phyloP scores from a whole-genome alignment of 2,113 vertebrate genomes.

The Aptenodytes patagonicus region DNA sequence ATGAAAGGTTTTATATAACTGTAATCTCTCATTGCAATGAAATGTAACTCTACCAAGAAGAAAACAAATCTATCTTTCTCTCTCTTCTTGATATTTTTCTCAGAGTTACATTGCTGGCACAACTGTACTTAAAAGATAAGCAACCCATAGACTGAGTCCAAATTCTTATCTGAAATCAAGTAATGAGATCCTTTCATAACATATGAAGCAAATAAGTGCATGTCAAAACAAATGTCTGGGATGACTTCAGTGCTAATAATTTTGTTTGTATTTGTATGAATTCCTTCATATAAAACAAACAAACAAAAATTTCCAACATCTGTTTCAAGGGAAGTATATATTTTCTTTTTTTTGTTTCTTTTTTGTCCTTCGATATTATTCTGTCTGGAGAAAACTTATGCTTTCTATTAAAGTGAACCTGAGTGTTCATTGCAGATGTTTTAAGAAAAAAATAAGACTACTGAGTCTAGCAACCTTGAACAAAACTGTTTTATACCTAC shows the following conservation, averaged over 20 bases:
- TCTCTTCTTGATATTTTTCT: not conserved
- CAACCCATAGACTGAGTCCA: not conserved
- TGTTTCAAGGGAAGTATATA: not conserved
- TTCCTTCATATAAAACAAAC: not conserved
- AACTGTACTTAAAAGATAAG: not conserved
- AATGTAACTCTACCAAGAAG: not conserved
- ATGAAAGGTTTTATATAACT: not conserved
- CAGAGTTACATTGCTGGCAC: not conserved
- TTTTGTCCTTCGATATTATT: not conserved
- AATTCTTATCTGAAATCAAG: not conserved
- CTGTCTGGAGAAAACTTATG: not conserved
- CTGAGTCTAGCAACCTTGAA: not conserved
- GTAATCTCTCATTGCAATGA: not conserved
- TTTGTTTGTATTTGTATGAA: not conserved
- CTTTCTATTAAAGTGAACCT: not conserved
- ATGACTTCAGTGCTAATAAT: not conserved
- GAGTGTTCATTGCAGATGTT: not conserved
- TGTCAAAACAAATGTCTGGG: not conserved
- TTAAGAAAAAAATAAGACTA: not conserved
- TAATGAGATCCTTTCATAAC: not conserved
- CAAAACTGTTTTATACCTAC: not conserved
- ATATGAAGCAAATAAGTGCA: not conserved
- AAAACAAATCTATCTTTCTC: not conserved
- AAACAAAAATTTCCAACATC: not conserved
- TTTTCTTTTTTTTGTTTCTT: not conserved